phyloP scores from a whole-genome alignment of 2,113 vertebrate genomes.

The Boleophthalmus pectinirostris region DNA sequence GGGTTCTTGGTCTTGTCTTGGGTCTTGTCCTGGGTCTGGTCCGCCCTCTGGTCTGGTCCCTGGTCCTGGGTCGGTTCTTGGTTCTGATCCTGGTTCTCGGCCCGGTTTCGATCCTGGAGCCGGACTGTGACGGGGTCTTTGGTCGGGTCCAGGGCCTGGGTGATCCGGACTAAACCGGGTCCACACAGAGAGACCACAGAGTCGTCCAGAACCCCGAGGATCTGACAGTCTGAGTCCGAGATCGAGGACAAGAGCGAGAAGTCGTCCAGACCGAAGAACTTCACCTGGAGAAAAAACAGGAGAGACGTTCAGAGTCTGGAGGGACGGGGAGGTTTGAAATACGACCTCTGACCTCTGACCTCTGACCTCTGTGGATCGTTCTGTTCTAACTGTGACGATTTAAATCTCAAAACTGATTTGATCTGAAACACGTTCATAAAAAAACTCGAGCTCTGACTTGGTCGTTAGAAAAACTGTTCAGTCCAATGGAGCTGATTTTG shows the following conservation, averaged over 20 bases:
- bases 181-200: conserved; percentile 59
- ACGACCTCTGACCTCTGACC: no score
- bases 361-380: no score
- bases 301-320: no score
- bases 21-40: conserved; percentile 15
- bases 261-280: conserved; percentile 72
- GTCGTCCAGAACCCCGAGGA: conserved; percentile 56
- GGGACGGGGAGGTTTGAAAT: no score
- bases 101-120: conserved; percentile 17
- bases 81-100: background rate
- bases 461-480: no score
- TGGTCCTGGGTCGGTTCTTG: background rate
- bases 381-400: no score
- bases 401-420: no score
- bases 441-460: no score
- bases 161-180: conserved; percentile 59
- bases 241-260: conserved; percentile 59
- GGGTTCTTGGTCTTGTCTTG: background rate
- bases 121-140: conserved; percentile 39
- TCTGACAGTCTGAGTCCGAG: conserved; percentile 24
- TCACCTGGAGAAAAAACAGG: conserved; percentile 75
- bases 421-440: no score
- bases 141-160: conserved; percentile 24
- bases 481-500: no score
- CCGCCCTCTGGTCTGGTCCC: conserved; percentile 13